Percentiles rank a stretch among this genome's conserved stretches.
phyloP scores from a whole-genome alignment of 2,113 vertebrate genomes.

The Aplodontia rufa region DNA sequence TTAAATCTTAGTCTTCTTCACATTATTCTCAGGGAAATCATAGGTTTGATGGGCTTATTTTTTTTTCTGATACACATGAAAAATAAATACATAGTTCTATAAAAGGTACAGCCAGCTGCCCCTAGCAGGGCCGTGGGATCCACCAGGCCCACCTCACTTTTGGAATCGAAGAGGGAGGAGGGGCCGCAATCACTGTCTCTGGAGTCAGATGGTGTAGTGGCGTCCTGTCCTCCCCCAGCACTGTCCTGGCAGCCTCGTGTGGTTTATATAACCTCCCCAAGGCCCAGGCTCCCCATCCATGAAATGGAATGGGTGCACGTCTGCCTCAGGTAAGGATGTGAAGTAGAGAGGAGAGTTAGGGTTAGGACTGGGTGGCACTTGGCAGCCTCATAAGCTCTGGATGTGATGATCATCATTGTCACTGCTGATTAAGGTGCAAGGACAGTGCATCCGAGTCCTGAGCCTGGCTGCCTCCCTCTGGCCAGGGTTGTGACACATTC shows the following conservation, averaged over 20 bases:
- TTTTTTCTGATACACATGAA: not conserved
- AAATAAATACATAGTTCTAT: not conserved
- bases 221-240: not conserved
- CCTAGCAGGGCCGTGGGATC: not conserved
- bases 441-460: not conserved
- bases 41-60: not conserved
- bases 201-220: not conserved
- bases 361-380: not conserved
- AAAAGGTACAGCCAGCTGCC: not conserved
- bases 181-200: accelerated
- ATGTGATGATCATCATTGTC: accelerated
- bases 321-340: not conserved
- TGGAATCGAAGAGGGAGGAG: not conserved
- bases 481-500: not conserved
- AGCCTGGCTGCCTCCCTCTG: not conserved
- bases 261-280: not conserved
- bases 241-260: not conserved
- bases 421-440: accelerated
- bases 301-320: accelerated
- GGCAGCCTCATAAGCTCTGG: accelerated
- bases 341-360: accelerated
- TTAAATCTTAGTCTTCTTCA: no score
- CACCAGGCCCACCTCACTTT: accelerated
- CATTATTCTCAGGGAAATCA: no score
- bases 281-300: not conserved